A percentile compares a stretch with the other conserved stretches of the same genome.
Conservation (phyloP, 2,888 invertebrate genomes). For the Dioctria linearis region DNA sequence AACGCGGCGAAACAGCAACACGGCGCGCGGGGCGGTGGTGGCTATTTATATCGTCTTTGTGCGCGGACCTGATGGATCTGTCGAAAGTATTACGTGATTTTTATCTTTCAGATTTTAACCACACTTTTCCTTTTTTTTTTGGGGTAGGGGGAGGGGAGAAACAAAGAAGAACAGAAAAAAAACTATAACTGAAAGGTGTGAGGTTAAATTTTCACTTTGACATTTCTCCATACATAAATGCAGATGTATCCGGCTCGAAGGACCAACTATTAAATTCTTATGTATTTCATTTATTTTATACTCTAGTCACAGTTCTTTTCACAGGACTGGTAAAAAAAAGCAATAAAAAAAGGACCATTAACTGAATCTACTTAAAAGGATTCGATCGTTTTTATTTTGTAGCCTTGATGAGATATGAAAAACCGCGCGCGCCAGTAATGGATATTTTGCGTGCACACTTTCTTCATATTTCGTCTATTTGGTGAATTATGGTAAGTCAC, state of each 20-base stretch:
- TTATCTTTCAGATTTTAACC: not conserved
- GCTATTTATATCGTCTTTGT: too few relatives aligned
- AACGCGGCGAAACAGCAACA: not conserved
- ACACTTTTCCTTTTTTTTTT: not conserved
- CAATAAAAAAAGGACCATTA: not conserved
- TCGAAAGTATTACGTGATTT: conserved; percentile 13
- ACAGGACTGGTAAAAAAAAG: not conserved
- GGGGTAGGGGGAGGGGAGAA: too few relatives aligned
- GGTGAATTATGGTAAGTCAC: not conserved
- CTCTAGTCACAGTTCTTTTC: not conserved
- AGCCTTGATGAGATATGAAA: conserved; percentile 12
- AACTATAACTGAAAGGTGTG: too few relatives aligned
- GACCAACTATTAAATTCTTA: too few relatives aligned
- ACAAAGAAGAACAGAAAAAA: too few relatives aligned
- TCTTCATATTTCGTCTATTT: conserved; percentile 23
- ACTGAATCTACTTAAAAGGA: conserved; percentile 22
- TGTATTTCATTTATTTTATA: not conserved
- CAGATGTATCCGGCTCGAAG: too few relatives aligned
- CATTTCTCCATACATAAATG: too few relatives aligned
- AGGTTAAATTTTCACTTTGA: too few relatives aligned
- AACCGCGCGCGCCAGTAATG: conserved; percentile 4
- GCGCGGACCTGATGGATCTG: not conserved
- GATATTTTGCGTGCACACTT: not conserved
- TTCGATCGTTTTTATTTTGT: not conserved
- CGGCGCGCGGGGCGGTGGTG: too few relatives aligned